A percentile compares a stretch with the other conserved stretches of the same genome.
Conservation (phyloP, 1,140 invertebrate species). For the Trachelipus rathkii region DNA sequence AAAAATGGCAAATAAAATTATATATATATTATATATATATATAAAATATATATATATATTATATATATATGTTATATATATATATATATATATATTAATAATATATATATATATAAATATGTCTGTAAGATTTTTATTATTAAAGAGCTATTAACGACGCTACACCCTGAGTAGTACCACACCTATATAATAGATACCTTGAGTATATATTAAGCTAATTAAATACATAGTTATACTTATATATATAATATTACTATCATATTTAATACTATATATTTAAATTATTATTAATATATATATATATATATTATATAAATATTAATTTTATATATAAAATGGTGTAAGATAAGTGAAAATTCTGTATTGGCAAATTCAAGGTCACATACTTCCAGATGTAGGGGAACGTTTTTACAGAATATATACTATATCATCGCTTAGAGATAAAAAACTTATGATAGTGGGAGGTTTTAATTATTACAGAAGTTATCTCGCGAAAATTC, state of each 20-base stretch:
- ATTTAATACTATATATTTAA: neutral
- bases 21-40: constrained; percentile 16
- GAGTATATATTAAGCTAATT: too few species aligned
- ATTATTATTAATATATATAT: neutral
- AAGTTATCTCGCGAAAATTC: neutral
- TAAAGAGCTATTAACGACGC: too few species aligned
- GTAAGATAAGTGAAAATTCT: neutral
- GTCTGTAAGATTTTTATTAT: too few species aligned
- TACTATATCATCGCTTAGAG: neutral
- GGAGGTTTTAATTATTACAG: too few species aligned
- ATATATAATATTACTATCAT: too few species aligned
- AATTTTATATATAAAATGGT: neutral
- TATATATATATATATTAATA: constrained; percentile 1
- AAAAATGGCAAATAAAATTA: too few species aligned
- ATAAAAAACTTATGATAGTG: too few species aligned
- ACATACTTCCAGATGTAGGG: neutral
- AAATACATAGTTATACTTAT: too few species aligned
- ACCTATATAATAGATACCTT: too few species aligned
- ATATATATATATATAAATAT: too few species aligned
- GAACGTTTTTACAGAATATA: neutral
- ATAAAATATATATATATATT: neutral
- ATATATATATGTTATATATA: constrained; percentile 16
- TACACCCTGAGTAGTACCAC: too few species aligned
- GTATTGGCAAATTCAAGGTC: neutral
- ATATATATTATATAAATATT: neutral